These are phyloP conservation scores for Tipula confusa DNA, from an alignment of 2,888 invertebrate species.

Conservation along the genomic window DNA sequence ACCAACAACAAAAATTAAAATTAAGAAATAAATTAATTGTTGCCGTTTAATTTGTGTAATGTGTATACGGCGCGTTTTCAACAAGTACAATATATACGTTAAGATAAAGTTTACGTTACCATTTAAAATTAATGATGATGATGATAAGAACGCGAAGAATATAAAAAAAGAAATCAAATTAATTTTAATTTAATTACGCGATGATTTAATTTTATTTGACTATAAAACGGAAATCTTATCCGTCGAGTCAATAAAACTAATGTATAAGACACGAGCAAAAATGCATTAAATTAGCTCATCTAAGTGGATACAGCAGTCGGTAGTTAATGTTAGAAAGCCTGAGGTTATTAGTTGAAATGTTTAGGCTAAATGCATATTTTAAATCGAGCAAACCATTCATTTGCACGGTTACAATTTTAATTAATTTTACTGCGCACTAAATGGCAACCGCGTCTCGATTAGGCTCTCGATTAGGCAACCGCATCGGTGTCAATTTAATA, in stretches of 20 bases:
- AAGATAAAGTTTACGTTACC: neutral
- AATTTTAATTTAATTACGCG: neutral
- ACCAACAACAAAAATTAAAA: neutral
- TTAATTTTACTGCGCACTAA: too few relatives aligned
- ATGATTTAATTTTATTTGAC: neutral
- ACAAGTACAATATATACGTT: neutral
- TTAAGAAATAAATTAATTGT: conserved; percentile 3
- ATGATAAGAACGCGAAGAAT: neutral
- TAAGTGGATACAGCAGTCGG: too few relatives aligned
- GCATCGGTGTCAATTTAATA: too few relatives aligned
- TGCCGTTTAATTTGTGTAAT: neutral
- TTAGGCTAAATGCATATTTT: too few relatives aligned
- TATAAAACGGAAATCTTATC: neutral
- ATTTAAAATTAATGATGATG: neutral
- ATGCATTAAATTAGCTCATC: too few relatives aligned
- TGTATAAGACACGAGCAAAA: neutral
- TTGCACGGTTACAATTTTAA: too few relatives aligned
- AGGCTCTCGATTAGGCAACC: too few relatives aligned
- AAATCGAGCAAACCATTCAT: too few relatives aligned
- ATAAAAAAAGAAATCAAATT: neutral
- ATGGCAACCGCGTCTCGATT: too few relatives aligned
- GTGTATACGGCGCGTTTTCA: too few relatives aligned
- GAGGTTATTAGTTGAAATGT: too few relatives aligned
- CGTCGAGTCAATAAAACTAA: neutral
- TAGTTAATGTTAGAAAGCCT: too few relatives aligned